These are phyloP conservation scores for Neuroscelio doddi DNA, from an alignment of 2,888 invertebrate genomes.

Conservation along the genomic window DNA sequence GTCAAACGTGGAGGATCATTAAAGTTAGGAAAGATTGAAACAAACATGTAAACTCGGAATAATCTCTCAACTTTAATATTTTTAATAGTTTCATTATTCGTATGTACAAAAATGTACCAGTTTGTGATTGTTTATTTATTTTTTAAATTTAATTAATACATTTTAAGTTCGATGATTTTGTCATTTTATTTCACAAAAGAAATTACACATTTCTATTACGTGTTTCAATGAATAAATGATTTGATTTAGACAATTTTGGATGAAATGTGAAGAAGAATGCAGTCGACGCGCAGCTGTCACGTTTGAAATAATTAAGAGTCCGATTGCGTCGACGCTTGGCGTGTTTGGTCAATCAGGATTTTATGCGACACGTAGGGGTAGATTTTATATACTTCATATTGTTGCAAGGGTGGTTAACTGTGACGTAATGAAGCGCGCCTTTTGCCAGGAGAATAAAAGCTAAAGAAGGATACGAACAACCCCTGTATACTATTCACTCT, in stretches of 20 bases:
- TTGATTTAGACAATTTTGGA: no score
- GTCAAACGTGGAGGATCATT: slow-evolving; percentile 59
- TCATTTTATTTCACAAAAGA: no score
- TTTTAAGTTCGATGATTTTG: no score
- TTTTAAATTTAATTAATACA: no score
- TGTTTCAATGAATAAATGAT: no score
- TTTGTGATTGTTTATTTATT: no score
- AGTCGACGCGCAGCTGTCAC: slow-evolving; percentile 14
- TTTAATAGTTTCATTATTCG: no score
- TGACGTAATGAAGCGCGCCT: slow-evolving; percentile 72
- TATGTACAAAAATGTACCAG: no score
- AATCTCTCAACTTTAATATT: no score
- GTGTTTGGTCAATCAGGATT: slow-evolving; percentile 66
- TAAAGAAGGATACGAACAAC: slow-evolving; percentile 45
- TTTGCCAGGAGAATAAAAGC: slow-evolving; percentile 65
- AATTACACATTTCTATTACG: no score
- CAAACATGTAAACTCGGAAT: no score
- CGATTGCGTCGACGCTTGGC: slow-evolving; percentile 68
- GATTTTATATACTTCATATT: slow-evolving; percentile 39
- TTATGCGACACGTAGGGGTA: slow-evolving; percentile 57
- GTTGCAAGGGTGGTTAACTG: slow-evolving; percentile 56
- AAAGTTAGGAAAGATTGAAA: slow-evolving; percentile 12
- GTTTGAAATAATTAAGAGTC: slow-evolving; percentile 38
- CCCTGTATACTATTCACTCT: slow-evolving; percentile 36
- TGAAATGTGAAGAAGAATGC: no score